A percentile compares a stretch with the other conserved stretches of the same genome.
Evolutionary conservation across 2,888 invertebrate genomes (phyloP).

Genomic region (Sthenelais limicola): DNA sequence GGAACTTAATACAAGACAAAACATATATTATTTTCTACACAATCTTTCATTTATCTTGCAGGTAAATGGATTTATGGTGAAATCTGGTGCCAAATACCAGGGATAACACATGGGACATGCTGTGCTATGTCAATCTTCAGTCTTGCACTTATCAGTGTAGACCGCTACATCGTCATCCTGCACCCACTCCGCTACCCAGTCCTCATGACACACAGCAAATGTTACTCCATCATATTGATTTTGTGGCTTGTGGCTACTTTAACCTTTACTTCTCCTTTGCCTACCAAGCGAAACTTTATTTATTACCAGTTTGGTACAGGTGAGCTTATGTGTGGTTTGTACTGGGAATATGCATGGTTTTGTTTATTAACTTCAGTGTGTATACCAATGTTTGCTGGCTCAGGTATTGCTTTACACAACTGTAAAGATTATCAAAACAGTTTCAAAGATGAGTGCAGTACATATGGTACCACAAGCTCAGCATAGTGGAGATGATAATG

Average conservation of each 20-base stretch:
- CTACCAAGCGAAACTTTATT: slow-evolving; percentile 45
- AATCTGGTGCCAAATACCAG: slow-evolving; percentile 55
- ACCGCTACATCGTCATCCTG: slow-evolving; percentile 55
- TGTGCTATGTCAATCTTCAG: slow-evolving; percentile 57
- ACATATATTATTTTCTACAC: too few relatives aligned
- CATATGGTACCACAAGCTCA: slow-evolving; percentile 21
- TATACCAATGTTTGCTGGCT: slow-evolving; percentile 52
- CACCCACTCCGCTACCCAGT: slow-evolving; percentile 51
- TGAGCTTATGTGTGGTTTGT: slow-evolving; percentile 47
- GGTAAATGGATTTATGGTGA: slow-evolving; percentile 54
- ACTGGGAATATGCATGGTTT: slow-evolving; percentile 46
- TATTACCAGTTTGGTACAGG: slow-evolving; percentile 44
- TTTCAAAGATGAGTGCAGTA: too few relatives aligned
- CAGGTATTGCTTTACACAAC: slow-evolving; percentile 47
- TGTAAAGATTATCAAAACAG: too few relatives aligned
- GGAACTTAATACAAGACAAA: too few relatives aligned
- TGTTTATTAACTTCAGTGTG: slow-evolving; percentile 46
- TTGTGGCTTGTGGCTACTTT: slow-evolving; percentile 46
- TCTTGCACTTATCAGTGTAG: slow-evolving; percentile 53
- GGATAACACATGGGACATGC: slow-evolving; percentile 52
- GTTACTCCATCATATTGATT: neutral
- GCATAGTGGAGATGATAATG: neutral
- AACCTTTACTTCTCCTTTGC: slow-evolving; percentile 51
- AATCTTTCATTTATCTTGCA: too few relatives aligned
- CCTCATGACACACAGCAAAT: slow-evolving; percentile 25